Evolutionary conservation across 2,888 invertebrate species (phyloP).

Genomic region (Rapana venosa): DNA sequence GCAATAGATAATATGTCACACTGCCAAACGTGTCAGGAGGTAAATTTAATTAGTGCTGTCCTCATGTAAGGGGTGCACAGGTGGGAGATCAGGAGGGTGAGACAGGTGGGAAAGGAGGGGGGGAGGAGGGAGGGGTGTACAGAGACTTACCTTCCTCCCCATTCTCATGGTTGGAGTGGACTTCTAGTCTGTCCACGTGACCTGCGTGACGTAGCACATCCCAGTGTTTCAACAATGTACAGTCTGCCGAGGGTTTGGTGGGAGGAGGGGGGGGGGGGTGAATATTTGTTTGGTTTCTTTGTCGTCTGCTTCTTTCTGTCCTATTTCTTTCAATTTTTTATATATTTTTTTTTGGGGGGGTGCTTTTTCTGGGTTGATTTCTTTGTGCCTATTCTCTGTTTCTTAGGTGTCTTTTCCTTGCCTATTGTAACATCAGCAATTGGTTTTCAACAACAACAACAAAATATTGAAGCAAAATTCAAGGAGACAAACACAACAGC

Average conservation of each 20-base stretch:
- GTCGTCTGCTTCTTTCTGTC: too few relatives aligned
- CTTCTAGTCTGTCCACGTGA: constrained; percentile 32
- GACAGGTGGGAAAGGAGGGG: not conserved
- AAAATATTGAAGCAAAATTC: too few relatives aligned
- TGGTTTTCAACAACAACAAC: too few relatives aligned
- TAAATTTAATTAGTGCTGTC: too few relatives aligned
- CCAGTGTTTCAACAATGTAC: not conserved
- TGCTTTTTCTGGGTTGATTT: too few relatives aligned
- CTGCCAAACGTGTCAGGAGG: too few relatives aligned
- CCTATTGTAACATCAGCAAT: too few relatives aligned
- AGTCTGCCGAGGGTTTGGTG: not conserved
- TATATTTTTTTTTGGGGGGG: not conserved
- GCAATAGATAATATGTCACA: too few relatives aligned
- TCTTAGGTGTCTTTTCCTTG: too few relatives aligned
- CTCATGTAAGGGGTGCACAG: not conserved
- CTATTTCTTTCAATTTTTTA: not conserved
- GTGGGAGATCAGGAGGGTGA: not conserved
- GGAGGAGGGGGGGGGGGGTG: not conserved
- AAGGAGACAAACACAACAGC: too few relatives aligned
- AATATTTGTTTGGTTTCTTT: too few relatives aligned
- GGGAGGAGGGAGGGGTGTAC: constrained; percentile 47
- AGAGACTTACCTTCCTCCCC: constrained; percentile 50
- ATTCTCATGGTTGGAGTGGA: not conserved
- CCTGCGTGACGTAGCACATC: constrained; percentile 11
- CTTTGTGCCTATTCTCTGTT: too few relatives aligned